These are phyloP conservation scores for Hipparchia semele DNA, from an alignment of 2,888 invertebrate species.

Conservation along the genomic window DNA sequence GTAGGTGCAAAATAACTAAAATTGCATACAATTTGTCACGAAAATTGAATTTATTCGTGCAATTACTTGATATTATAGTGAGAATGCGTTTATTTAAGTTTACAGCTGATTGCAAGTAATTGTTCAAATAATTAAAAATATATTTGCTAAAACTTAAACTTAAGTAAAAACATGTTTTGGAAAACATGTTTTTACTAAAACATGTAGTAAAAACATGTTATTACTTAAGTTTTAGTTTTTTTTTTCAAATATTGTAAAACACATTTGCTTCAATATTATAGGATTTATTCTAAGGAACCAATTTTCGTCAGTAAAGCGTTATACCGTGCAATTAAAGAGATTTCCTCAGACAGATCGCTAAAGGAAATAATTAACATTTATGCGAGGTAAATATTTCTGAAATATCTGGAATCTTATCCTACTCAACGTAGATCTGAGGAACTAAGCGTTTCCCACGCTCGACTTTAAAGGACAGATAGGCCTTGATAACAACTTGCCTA, in stretches of 20 bases:
- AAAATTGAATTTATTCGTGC: neutral
- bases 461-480: slow-evolving; percentile 25
- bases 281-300: neutral
- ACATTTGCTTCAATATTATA: neutral
- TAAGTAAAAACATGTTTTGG: no score
- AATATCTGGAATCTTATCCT: slow-evolving; percentile 24
- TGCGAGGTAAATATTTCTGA: slow-evolving; percentile 16
- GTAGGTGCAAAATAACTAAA: neutral
- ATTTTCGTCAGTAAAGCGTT: neutral
- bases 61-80: neutral
- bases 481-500: slow-evolving; percentile 36
- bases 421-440: slow-evolving; percentile 27
- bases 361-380: slow-evolving; percentile 14
- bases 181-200: no score
- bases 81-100: neutral
- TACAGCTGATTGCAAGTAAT: neutral
- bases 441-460: slow-evolving; percentile 36
- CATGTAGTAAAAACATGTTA: no score
- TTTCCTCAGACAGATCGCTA: slow-evolving; percentile 17
- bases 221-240: no score
- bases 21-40: neutral
- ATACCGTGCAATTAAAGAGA: slow-evolving; percentile 12
- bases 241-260: neutral
- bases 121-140: neutral
- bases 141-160: no score